A percentile compares a stretch with the other conserved stretches of the same genome.
Evolutionary conservation across 1,140 invertebrate genomes (phyloP).

Genomic region (Lerema accius): DNA sequence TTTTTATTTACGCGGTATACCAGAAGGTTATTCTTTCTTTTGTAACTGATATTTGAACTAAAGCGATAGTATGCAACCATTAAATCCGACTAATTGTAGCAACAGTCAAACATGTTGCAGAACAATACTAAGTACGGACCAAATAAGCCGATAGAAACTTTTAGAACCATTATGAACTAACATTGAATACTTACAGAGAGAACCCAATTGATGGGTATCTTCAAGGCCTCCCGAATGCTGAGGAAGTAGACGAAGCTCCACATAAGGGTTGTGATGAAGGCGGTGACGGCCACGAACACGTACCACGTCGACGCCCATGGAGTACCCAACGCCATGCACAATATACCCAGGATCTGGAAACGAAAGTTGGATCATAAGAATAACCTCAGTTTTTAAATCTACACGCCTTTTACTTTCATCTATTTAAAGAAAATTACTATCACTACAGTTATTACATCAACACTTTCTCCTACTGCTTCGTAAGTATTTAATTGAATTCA

Average conservation of each 20-base stretch:
- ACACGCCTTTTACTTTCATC: background rate
- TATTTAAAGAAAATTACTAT: background rate
- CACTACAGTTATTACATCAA: background rate
- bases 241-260: conserved; percentile 92
- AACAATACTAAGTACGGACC: too few species aligned
- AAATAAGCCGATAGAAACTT: too few species aligned
- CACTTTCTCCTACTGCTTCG: background rate
- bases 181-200: conserved; percentile 86
- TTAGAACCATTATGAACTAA: too few species aligned
- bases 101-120: too few species aligned
- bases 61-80: too few species aligned
- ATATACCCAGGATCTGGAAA: conserved; percentile 90
- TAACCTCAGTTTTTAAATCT: background rate
- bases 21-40: too few species aligned
- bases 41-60: too few species aligned
- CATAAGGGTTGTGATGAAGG: conserved; percentile 91
- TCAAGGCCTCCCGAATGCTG: conserved; percentile 89
- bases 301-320: conserved; percentile 88
- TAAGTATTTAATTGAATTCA: too few species aligned
- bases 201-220: conserved; percentile 92
- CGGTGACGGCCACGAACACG: conserved; percentile 90
- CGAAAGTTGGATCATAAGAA: conserved; percentile 38
- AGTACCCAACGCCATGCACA: conserved; percentile 72
- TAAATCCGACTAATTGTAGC: too few species aligned
- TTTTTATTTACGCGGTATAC: too few species aligned